phyloP scores from a whole-genome alignment of 2,113 vertebrate species.

The Oostethus manadensis region DNA sequence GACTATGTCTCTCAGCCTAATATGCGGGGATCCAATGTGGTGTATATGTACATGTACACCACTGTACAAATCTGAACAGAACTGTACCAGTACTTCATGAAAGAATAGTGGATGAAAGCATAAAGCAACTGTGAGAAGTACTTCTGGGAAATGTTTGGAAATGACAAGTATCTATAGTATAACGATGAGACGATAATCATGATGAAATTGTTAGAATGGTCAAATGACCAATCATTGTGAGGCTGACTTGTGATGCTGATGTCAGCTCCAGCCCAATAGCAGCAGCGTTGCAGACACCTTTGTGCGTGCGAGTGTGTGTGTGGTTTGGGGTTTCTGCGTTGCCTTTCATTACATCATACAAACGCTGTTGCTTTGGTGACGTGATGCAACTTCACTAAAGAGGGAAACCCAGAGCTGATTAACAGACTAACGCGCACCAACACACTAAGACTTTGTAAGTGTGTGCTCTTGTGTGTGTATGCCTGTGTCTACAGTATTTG shows the following conservation, averaged over 20 bases:
- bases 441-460: neutral
- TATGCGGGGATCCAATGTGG: too few relatives aligned
- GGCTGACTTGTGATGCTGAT: neutral
- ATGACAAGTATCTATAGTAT: neutral
- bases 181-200: neutral
- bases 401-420: conserved; percentile 21
- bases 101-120: neutral
- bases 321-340: conserved; percentile 13
- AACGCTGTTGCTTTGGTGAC: conserved; percentile 34
- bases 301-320: conserved; percentile 1
- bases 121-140: neutral
- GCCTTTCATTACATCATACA: conserved; percentile 58
- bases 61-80: too few relatives aligned
- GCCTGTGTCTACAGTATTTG: neutral
- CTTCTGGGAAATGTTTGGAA: neutral
- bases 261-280: neutral
- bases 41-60: too few relatives aligned
- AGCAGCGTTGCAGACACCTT: conserved; percentile 1
- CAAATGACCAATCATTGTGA: neutral
- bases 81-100: too few relatives aligned
- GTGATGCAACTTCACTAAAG: conserved; percentile 40
- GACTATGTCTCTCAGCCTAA: too few relatives aligned
- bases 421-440: neutral
- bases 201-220: neutral
- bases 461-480: neutral